Evolutionary conservation across 2,113 vertebrate genomes (phyloP).

Genomic region (Balaeniceps rex): DNA sequence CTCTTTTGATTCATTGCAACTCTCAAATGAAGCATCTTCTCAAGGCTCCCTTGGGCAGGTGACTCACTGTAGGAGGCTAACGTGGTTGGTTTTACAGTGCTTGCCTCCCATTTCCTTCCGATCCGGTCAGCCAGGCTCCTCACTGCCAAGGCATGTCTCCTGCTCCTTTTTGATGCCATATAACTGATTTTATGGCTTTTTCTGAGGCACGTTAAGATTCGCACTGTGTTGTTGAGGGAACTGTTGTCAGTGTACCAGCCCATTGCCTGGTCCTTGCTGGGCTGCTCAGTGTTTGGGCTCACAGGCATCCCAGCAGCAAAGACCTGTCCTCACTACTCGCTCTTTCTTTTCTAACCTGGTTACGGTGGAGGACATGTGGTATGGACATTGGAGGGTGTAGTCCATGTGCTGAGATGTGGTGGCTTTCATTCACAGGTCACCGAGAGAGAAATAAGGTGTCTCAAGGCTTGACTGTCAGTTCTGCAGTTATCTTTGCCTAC

Average conservation of each 20-base stretch:
- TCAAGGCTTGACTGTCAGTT: not conserved
- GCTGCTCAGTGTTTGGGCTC: not conserved
- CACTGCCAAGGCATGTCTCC: not conserved
- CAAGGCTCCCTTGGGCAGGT: not conserved
- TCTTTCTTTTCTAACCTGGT: not conserved
- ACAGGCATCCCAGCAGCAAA: not conserved
- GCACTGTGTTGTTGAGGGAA: fast-evolving
- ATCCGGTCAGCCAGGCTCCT: not conserved
- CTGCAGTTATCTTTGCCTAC: not conserved
- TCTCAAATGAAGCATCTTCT: not conserved
- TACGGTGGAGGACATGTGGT: not conserved
- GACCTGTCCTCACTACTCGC: not conserved
- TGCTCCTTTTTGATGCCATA: not conserved
- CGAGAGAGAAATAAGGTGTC: not conserved
- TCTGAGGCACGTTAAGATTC: not conserved
- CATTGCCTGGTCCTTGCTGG: not conserved
- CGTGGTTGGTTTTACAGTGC: not conserved
- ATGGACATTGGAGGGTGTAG: not conserved
- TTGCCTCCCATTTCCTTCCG: not conserved
- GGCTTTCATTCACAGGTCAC: not conserved
- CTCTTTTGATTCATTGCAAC: not conserved
- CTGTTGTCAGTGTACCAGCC: fast-evolving
- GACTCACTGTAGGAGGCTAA: not conserved
- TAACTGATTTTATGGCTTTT: not conserved
- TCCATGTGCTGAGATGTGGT: not conserved